Conservation (phyloP, 2,113 vertebrate genomes). For the Lucifuga dentata region DNA sequence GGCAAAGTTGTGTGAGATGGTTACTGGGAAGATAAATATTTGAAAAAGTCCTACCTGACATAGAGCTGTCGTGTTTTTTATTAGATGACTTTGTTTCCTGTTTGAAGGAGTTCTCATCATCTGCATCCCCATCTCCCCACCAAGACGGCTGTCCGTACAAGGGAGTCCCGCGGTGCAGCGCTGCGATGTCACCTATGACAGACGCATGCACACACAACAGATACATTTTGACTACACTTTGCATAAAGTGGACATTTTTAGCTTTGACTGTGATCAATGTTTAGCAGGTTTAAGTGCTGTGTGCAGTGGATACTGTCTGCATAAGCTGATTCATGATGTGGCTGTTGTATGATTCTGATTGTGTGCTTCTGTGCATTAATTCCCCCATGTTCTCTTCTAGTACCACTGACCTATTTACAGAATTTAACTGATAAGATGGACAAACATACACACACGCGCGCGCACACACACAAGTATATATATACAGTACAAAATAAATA, state of each 20-base stretch:
- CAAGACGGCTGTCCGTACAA: constrained; percentile 97
- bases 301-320: neutral
- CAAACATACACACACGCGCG: constrained; percentile 7
- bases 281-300: neutral
- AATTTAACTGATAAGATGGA: constrained; percentile 35
- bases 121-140: constrained; percentile 97
- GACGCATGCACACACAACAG: constrained; percentile 34
- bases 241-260: neutral
- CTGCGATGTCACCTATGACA: constrained; percentile 84
- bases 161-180: constrained; percentile 93
- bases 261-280: neutral
- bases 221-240: constrained; percentile 12
- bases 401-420: constrained; percentile 66
- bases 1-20: neutral
- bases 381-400: constrained; percentile 34
- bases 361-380: constrained; percentile 34
- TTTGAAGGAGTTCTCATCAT: constrained; percentile 91
- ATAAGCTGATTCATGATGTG: constrained; percentile 4
- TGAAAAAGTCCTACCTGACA: constrained; percentile 80
- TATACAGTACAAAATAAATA: constrained; percentile 14
- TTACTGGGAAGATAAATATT: neutral
- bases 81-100: constrained; percentile 86
- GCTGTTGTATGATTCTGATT: constrained; percentile 21
- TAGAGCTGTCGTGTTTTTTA: constrained; percentile 84
- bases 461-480: neutral